phyloP scores from a whole-genome alignment of 2,888 invertebrate species.

The Beris morrisii region DNA sequence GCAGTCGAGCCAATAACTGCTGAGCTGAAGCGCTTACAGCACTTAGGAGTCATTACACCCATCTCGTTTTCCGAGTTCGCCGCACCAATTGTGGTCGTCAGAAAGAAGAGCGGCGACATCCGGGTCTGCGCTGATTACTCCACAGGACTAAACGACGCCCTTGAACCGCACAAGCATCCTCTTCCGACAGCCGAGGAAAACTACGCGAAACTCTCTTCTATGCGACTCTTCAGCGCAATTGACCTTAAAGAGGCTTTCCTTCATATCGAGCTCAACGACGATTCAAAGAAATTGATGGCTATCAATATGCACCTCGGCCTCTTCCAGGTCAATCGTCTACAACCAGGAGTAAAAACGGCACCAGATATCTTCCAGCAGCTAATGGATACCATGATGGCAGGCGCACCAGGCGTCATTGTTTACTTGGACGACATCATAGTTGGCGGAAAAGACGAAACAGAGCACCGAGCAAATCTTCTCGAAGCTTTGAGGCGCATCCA shows the following conservation, averaged over 20 bases:
- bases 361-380: constrained; percentile 7
- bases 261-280: constrained; percentile 2
- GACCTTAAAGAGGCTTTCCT: constrained; percentile 1
- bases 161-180: constrained; percentile 13
- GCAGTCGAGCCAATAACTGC: constrained; percentile 8
- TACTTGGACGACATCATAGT: not conserved
- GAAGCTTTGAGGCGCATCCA: constrained; percentile 8
- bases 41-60: constrained; percentile 11
- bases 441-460: not conserved
- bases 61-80: constrained; percentile 6
- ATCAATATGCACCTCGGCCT: constrained; percentile 9
- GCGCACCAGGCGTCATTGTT: constrained; percentile 1
- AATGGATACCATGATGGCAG: constrained; percentile 22
- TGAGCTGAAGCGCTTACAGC: constrained; percentile 10
- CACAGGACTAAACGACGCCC: constrained; percentile 7
- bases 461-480: not conserved
- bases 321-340: constrained; percentile 8
- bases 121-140: constrained; percentile 16
- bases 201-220: not conserved
- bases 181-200: constrained; percentile 3
- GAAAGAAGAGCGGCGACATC: constrained; percentile 10
- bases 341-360: constrained; percentile 24
- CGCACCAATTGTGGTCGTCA: constrained; percentile 16
- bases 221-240: not conserved
- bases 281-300: constrained; percentile 9